Evolutionary conservation across 2,888 invertebrate species (phyloP).

Genomic region (Nephrotoma guestfalica): DNA sequence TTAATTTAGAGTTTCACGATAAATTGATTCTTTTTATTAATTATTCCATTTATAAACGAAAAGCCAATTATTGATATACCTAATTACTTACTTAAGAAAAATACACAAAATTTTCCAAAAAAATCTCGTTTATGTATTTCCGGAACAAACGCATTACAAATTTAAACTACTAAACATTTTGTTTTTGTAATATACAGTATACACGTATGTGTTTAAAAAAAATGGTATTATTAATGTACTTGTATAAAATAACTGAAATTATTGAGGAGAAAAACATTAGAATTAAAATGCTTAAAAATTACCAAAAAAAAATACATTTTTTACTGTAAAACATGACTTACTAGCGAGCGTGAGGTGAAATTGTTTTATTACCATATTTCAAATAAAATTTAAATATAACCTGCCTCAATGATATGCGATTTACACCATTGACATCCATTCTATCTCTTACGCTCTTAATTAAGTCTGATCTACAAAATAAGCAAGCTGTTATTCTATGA

Average conservation of each 20-base stretch:
- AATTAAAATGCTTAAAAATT: background rate
- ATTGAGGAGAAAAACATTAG: background rate
- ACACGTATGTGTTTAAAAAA: background rate
- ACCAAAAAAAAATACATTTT: background rate
- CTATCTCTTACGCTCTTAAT: no score
- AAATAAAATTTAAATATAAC: no score
- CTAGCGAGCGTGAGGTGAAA: no score
- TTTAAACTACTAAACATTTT: background rate
- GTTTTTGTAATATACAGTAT: background rate
- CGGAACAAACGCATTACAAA: background rate
- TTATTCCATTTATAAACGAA: background rate
- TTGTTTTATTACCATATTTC: no score
- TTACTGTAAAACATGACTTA: no score
- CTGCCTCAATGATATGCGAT: no score
- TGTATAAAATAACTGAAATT: background rate
- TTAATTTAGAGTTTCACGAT: background rate
- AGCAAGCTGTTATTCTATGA: no score
- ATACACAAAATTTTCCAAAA: background rate
- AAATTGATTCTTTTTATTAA: background rate
- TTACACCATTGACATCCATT: no score
- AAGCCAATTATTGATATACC: background rate
- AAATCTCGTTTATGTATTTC: background rate
- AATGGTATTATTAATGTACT: background rate
- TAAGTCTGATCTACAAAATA: no score
- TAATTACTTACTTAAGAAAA: background rate